Conservation (phyloP, 2,113 vertebrate genomes). For the Eira barbara region DNA sequence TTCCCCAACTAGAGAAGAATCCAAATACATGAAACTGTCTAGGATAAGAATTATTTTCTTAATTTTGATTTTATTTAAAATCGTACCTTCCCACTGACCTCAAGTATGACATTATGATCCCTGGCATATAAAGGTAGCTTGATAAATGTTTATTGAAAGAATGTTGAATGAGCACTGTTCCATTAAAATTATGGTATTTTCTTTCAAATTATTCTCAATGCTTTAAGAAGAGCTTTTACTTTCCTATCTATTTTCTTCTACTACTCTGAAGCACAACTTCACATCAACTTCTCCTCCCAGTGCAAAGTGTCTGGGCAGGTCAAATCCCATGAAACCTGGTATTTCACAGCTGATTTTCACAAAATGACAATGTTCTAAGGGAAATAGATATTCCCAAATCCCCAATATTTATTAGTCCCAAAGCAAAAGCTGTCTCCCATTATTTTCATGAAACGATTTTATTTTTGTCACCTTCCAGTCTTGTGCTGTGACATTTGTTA, state of each 20-base stretch:
- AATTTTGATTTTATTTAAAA: neutral
- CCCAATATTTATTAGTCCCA: neutral
- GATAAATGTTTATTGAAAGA: neutral
- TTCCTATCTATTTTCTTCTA: neutral
- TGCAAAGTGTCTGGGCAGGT: neutral
- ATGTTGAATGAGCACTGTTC: neutral
- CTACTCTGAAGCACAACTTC: neutral
- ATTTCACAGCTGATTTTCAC: neutral
- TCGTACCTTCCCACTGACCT: neutral
- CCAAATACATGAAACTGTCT: neutral
- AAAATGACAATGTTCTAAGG: rapidly evolving
- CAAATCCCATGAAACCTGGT: neutral
- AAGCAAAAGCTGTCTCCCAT: neutral
- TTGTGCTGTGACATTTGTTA: neutral
- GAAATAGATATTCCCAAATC: neutral
- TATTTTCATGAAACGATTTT: neutral
- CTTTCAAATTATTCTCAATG: neutral
- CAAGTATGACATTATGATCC: neutral
- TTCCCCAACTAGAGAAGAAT: neutral
- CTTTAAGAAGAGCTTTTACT: neutral
- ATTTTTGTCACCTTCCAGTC: neutral
- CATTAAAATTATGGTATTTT: neutral
- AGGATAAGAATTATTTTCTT: neutral
- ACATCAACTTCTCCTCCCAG: too few relatives aligned
- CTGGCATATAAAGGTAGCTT: neutral